Base-by-base conservation (phyloP, 2,888 invertebrate genomes). In the Hesperia comma region DNA sequence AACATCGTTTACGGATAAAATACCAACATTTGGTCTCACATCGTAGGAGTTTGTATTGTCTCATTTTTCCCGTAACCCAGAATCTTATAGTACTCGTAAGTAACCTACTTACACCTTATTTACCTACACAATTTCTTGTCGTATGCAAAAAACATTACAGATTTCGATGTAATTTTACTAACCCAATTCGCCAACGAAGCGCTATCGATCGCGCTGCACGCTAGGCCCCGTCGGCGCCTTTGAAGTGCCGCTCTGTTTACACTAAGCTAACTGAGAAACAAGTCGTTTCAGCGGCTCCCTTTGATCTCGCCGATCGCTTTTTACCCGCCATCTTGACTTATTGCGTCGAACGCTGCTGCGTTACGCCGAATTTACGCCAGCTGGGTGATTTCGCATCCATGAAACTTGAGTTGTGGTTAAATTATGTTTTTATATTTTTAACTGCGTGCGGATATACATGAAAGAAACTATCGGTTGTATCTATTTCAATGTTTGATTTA, bases 251-350 rank as follows among this genome's bases (percentile, higher is more conserved):
- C 80, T 78, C 77, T 92, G 92, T 92, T 91, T 92, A 89, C 91
- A 89, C 88, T 89, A 86, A 86, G 86, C 89, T 86, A 86, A 90
- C 90, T 84, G 89, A 81, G 89, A 88, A 89, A 90, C 91, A 87
- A 90, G 90, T 88, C 89, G 86, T 91, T 89, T 87, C 84, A 81
- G 73, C 75, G 81, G 84, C 79, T 73, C 68, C 69, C 86, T 92
- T 92, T 92, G 89, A 92, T 88, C 86, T 86, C 72, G 79, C 88
- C 90, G 87, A 78, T 74, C 76, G 80, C 79, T 83, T 85, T 85
- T 87, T 85, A 81, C 82, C 78, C 75, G 82, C 79, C 81, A 70
- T 68, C 76, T 76, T 85, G 87, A 85, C 77, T 84, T 85, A 86
- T 84, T 75, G 80, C 72, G 70, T 61, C 61, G 61, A 68, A 67